These are phyloP conservation scores for Priocnemis perturbator DNA, from an alignment of 2,888 invertebrate species.

Conservation along the genomic window DNA sequence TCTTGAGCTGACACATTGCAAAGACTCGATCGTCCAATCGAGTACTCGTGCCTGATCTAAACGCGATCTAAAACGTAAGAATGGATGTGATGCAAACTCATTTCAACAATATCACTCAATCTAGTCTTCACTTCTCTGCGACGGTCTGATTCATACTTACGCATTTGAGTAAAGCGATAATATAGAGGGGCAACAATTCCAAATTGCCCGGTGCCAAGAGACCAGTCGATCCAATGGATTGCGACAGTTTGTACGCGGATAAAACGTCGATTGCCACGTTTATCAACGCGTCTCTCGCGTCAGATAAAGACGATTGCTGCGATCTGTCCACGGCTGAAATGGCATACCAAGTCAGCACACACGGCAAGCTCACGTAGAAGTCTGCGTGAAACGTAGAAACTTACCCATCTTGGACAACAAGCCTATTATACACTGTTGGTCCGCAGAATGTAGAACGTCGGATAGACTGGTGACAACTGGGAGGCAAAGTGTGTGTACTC, in stretches of 20 bases:
- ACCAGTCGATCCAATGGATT: constrained; percentile 77
- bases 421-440: constrained; percentile 94
- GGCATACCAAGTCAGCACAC: constrained; percentile 17
- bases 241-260: constrained; percentile 82
- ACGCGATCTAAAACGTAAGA: constrained; percentile 82
- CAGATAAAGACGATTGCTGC: constrained; percentile 88
- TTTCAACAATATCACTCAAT: neutral
- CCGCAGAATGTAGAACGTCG: constrained; percentile 92
- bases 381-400: constrained; percentile 46
- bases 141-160: constrained; percentile 75
- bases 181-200: constrained; percentile 90
- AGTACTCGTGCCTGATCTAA: constrained; percentile 91
- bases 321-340: constrained; percentile 91
- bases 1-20: constrained; percentile 96
- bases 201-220: constrained; percentile 87
- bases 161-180: constrained; percentile 92
- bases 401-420: constrained; percentile 96
- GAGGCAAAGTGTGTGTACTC: constrained; percentile 97
- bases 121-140: neutral
- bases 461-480: constrained; percentile 90
- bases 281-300: constrained; percentile 97
- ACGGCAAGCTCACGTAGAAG: neutral
- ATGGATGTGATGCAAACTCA: too few relatives aligned
- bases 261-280: constrained; percentile 95
- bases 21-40: constrained; percentile 94